Percentiles rank a stretch among this genome's conserved stretches.
Evolutionary conservation across 2,113 vertebrate species (phyloP).

Genomic region (Zosterops lateralis): DNA sequence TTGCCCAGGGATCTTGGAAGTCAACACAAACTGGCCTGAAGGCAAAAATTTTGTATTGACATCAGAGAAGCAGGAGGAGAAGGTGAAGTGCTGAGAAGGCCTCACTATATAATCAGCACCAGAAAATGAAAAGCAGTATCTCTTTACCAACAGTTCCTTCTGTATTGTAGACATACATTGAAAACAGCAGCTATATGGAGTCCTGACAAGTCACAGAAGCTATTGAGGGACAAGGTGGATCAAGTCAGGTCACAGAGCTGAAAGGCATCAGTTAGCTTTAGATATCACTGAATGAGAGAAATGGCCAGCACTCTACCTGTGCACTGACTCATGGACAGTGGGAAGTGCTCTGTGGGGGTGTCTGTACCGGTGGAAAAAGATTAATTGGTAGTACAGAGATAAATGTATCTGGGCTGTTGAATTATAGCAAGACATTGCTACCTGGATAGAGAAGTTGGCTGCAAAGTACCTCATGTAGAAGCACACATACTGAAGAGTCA

Average conservation of each 20-base stretch:
- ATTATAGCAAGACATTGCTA: too few species aligned
- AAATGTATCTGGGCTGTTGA: neutral
- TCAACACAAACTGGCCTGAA: neutral
- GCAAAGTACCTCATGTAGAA: too few species aligned
- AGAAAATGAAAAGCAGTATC: neutral
- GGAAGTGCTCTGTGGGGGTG: neutral
- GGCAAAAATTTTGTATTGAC: neutral
- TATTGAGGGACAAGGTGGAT: neutral
- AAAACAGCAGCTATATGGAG: neutral
- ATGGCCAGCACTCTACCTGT: too few species aligned
- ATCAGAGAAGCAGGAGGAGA: neutral
- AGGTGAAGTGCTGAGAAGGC: neutral
- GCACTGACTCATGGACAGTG: neutral
- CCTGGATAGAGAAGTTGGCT: too few species aligned
- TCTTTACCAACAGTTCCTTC: neutral
- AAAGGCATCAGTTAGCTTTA: neutral
- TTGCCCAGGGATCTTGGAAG: neutral
- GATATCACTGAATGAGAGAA: neutral
- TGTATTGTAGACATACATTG: neutral
- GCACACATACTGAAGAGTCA: too few species aligned
- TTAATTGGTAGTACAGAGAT: neutral
- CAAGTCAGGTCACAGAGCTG: neutral
- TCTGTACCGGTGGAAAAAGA: fast-evolving
- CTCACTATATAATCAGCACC: neutral
- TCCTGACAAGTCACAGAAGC: neutral